Conservation (phyloP, 2,888 invertebrate genomes). For the Lasioglossum figueresi region DNA sequence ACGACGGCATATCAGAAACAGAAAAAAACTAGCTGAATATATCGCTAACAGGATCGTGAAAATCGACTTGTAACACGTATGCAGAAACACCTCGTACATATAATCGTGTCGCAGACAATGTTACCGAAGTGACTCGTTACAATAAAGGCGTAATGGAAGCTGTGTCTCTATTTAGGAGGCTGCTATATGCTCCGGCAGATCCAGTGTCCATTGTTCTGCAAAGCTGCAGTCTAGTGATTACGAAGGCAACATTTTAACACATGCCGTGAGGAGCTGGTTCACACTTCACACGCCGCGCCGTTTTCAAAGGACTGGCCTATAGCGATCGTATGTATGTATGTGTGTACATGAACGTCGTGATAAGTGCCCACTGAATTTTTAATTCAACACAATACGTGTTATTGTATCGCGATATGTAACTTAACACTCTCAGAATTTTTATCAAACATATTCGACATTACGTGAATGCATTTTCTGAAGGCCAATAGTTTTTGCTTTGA, state of each 20-base stretch:
- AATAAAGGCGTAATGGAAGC: slow-evolving; percentile 10
- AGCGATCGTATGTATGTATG: background rate
- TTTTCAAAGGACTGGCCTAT: background rate
- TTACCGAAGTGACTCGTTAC: slow-evolving; percentile 4
- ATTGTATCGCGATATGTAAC: background rate
- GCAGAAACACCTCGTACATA: background rate
- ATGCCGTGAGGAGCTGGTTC: slow-evolving; percentile 8
- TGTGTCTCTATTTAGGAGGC: slow-evolving; percentile 31
- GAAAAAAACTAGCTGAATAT: background rate
- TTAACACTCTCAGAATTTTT: too few species aligned
- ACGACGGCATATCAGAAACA: background rate
- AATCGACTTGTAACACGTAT: background rate
- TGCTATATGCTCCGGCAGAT: slow-evolving; percentile 11
- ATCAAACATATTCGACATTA: too few species aligned
- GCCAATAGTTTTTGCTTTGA: too few species aligned
- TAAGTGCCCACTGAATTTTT: too few species aligned
- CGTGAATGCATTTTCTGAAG: too few species aligned
- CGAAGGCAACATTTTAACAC: slow-evolving; percentile 31
- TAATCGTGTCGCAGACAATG: slow-evolving; percentile 27
- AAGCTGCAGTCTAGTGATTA: slow-evolving; percentile 35
- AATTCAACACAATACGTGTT: background rate
- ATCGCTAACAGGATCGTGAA: background rate
- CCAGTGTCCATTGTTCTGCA: slow-evolving; percentile 22
- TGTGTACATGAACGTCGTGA: background rate
- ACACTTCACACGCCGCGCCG: background rate